Percentiles rank a stretch among this genome's conserved stretches.
phyloP scores from a whole-genome alignment of 2,797 vertebrate species.

The Danio kyathit region DNA sequence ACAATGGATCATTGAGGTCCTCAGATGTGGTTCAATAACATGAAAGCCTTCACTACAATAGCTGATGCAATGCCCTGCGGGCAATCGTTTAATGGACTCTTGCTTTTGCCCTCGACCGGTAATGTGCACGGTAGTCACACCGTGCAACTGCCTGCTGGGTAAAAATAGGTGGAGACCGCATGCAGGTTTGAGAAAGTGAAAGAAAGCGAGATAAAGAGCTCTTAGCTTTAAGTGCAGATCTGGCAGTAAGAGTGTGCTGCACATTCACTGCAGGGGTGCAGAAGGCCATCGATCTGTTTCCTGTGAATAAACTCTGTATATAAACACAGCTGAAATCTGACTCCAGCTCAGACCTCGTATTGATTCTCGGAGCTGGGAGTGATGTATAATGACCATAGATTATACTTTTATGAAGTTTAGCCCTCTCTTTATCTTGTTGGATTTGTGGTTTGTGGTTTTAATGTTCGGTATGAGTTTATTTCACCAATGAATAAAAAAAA shows the following conservation, averaged over 20 bases:
- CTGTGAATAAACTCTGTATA: constrained; percentile 61
- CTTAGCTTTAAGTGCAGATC: constrained; percentile 38
- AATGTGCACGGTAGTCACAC: constrained; percentile 36
- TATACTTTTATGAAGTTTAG: constrained; percentile 12
- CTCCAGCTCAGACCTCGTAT: constrained; percentile 47
- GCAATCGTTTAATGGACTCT: constrained; percentile 55
- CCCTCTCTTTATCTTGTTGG: background rate
- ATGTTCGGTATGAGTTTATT: background rate
- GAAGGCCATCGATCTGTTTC: constrained; percentile 49
- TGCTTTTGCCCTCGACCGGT: constrained; percentile 57
- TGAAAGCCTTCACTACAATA: constrained; percentile 53
- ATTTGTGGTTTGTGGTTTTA: background rate
- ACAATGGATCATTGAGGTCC: constrained; percentile 29
- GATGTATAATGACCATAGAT: constrained; percentile 1
- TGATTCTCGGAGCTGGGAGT: constrained; percentile 43
- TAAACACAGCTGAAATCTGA: constrained; percentile 57
- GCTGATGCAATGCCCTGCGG: constrained; percentile 51
- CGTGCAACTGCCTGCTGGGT: constrained; percentile 4
- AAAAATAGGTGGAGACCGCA: constrained; percentile 37
- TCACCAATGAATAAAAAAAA: too few relatives aligned
- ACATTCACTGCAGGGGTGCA: constrained; percentile 31
- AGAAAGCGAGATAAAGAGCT: constrained; percentile 31
- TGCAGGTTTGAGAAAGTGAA: constrained; percentile 17
- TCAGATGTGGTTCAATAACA: constrained; percentile 43
- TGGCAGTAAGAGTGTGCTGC: constrained; percentile 14